Conservation (phyloP, 2,888 invertebrate genomes). For the Pinctada fucata region DNA sequence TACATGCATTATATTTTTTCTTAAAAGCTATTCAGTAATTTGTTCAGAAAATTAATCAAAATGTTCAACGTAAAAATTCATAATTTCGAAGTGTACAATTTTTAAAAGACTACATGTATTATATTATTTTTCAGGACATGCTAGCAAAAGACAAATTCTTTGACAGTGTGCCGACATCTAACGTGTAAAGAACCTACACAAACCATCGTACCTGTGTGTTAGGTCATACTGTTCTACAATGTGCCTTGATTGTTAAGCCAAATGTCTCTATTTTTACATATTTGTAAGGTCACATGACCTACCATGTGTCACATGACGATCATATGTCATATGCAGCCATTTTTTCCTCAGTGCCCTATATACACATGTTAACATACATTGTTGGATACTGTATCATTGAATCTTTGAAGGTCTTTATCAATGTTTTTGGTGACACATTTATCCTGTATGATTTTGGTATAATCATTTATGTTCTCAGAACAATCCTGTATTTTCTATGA, state of each 20-base stretch:
- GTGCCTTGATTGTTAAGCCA: not conserved
- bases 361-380: no score
- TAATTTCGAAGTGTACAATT: not conserved
- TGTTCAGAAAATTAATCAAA: not conserved
- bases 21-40: not conserved
- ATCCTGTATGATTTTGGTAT: no score
- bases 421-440: no score
- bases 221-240: not conserved
- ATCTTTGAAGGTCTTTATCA: no score
- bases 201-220: no score
- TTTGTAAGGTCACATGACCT: not conserved
- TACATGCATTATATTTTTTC: not conserved
- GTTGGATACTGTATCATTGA: no score
- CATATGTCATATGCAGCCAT: not conserved
- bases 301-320: not conserved
- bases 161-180: slow-evolving; percentile 71
- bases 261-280: not conserved
- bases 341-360: no score
- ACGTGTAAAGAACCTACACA: slow-evolving; percentile 59
- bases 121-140: slow-evolving; percentile 61
- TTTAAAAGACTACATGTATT: not conserved
- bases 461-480: no score
- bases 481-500: no score
- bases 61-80: not conserved
- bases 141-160: slow-evolving; percentile 70